Percentiles rank a stretch among this genome's conserved stretches.
These are phyloP conservation scores for Brachionus manjavacas DNA, from an alignment of 1,140 invertebrate genomes.

Conservation along the genomic window DNA sequence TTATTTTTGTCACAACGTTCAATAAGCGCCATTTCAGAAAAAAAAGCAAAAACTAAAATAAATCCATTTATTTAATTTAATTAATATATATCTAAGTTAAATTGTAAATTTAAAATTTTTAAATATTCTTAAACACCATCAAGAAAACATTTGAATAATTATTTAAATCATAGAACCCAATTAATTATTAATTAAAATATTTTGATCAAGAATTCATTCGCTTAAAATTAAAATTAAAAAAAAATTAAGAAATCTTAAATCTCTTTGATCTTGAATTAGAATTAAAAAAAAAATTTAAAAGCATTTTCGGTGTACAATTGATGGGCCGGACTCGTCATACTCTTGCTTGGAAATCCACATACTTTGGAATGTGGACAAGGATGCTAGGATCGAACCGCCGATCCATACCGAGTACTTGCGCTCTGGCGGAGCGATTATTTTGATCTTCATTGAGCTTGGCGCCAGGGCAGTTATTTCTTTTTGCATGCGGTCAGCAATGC, in stretches of 20 bases:
- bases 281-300: slow-evolving; percentile 67
- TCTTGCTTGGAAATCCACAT: slow-evolving; percentile 67
- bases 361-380: slow-evolving; percentile 65
- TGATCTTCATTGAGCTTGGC: slow-evolving; percentile 63
- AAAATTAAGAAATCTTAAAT: not conserved
- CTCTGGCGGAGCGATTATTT: slow-evolving; percentile 62
- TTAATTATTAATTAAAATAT: not conserved
- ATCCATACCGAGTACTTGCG: slow-evolving; percentile 45
- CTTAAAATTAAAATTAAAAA: not conserved
- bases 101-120: not conserved
- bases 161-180: not conserved
- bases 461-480: slow-evolving; percentile 53
- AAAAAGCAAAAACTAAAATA: not conserved
- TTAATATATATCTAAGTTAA: too few relatives aligned
- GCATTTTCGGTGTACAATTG: slow-evolving; percentile 89
- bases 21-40: not conserved
- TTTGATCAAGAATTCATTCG: not conserved
- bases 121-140: not conserved
- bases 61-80: not conserved
- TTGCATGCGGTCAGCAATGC: slow-evolving; percentile 47
- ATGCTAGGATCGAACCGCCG: slow-evolving; percentile 57
- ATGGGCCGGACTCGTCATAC: slow-evolving; percentile 84
- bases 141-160: not conserved
- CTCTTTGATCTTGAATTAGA: not conserved
- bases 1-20: too few relatives aligned